A percentile compares a stretch with the other conserved stretches of the same genome.
These are phyloP conservation scores for Leuctra nigra DNA, from an alignment of 2,888 invertebrate species.

Conservation along the genomic window DNA sequence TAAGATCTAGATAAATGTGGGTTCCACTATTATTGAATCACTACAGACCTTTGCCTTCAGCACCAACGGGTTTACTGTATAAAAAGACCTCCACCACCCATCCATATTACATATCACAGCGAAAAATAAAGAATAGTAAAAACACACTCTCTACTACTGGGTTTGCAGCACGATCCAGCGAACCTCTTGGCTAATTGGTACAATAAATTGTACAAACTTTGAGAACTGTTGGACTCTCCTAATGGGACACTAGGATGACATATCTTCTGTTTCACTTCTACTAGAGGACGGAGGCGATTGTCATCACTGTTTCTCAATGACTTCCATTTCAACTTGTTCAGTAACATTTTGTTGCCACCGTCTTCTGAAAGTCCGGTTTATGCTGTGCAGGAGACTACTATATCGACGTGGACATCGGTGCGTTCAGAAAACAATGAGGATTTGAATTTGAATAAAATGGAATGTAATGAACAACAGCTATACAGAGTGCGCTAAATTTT, in stretches of 20 bases:
- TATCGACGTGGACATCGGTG: too few relatives aligned
- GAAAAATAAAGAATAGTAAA: neutral
- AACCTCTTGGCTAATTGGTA: slow-evolving; percentile 43
- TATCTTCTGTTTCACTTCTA: too few relatives aligned
- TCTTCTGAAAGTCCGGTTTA: too few relatives aligned
- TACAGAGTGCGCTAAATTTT: too few relatives aligned
- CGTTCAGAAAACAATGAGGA: too few relatives aligned
- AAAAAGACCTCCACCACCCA: slow-evolving; percentile 7
- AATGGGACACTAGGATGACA: slow-evolving; percentile 27
- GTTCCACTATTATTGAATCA: neutral
- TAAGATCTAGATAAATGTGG: slow-evolving; percentile 1
- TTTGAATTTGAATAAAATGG: too few relatives aligned
- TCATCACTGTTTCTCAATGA: too few relatives aligned
- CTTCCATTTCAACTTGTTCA: too few relatives aligned
- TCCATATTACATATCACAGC: neutral
- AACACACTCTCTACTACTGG: neutral
- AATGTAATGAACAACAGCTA: too few relatives aligned
- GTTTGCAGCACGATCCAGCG: slow-evolving; percentile 40
- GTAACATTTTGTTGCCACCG: too few relatives aligned
- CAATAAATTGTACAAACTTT: slow-evolving; percentile 43
- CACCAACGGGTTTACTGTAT: neutral
- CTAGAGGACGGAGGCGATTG: slow-evolving; percentile 17
- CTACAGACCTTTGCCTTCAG: neutral
- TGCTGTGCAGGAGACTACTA: too few relatives aligned
- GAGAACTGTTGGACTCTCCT: slow-evolving; percentile 22